A percentile compares a stretch with the other conserved stretches of the same genome.
Conservation (phyloP, 2,888 invertebrate genomes). For the Dynastes tityus region DNA sequence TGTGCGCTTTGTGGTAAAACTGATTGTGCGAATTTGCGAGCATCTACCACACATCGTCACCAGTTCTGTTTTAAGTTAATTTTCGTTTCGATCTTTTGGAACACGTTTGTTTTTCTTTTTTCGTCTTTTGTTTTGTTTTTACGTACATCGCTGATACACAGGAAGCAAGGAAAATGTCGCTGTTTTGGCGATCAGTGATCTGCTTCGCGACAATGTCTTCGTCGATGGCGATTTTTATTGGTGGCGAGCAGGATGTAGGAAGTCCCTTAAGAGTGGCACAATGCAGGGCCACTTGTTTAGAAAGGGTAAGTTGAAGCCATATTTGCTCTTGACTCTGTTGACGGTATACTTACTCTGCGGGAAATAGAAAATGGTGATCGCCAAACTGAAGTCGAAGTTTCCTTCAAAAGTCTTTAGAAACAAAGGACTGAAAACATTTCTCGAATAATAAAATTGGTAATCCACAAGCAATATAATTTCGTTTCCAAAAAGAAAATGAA, state of each 20-base stretch:
- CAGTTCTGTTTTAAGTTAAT: constrained; percentile 45
- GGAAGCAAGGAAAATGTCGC: constrained; percentile 60
- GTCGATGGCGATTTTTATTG: constrained; percentile 68
- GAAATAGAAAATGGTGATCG: constrained; percentile 38
- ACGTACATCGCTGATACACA: background rate
- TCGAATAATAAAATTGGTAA: too few relatives aligned
- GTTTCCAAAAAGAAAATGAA: too few relatives aligned
- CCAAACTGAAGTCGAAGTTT: background rate
- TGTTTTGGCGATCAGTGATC: constrained; percentile 64
- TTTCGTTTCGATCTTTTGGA: constrained; percentile 25
- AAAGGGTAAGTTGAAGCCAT: constrained; percentile 74
- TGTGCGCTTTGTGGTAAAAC: constrained; percentile 36
- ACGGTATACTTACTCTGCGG: background rate
- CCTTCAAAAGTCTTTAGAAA: background rate
- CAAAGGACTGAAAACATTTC: too few relatives aligned
- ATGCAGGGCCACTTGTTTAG: constrained; percentile 81
- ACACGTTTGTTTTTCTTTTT: constrained; percentile 43
- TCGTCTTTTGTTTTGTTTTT: constrained; percentile 34
- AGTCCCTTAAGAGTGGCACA: constrained; percentile 82
- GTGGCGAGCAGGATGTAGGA: constrained; percentile 79
- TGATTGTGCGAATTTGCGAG: constrained; percentile 38
- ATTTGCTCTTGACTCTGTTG: constrained; percentile 30
- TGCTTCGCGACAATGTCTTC: constrained; percentile 64
- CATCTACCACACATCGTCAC: constrained; percentile 7
- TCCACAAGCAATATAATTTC: too few relatives aligned